A percentile compares a stretch with the other conserved stretches of the same genome.
Evolutionary conservation across 1,140 invertebrate genomes (phyloP).

Genomic region (Ostrea denselamellosa): DNA sequence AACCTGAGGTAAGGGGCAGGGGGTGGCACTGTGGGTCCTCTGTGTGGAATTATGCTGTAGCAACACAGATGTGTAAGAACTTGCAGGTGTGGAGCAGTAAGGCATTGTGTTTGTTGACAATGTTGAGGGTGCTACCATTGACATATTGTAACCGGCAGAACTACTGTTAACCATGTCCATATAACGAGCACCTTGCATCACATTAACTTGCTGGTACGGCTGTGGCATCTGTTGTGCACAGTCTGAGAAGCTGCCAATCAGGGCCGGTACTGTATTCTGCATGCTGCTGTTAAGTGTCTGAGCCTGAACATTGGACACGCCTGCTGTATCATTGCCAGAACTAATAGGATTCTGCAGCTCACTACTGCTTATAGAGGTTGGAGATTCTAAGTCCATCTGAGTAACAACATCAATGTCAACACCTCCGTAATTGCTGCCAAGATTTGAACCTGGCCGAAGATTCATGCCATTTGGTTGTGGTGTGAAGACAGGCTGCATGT

Average conservation of each 20-base stretch:
- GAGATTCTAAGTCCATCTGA: constrained; percentile 91
- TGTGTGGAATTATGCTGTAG: constrained; percentile 68
- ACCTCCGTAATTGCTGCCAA: constrained; percentile 81
- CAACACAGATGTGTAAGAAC: constrained; percentile 79
- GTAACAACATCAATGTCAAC: constrained; percentile 91
- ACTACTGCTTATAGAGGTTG: constrained; percentile 89
- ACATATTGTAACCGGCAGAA: constrained; percentile 74
- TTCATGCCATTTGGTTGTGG: constrained; percentile 62
- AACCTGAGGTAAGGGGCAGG: constrained; percentile 79
- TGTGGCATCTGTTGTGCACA: constrained; percentile 72
- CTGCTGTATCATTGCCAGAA: constrained; percentile 68
- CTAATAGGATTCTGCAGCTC: constrained; percentile 85
- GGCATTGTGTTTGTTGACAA: constrained; percentile 69
- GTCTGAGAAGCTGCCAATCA: constrained; percentile 74
- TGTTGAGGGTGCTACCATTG: constrained; percentile 71
- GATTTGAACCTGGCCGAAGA: constrained; percentile 53
- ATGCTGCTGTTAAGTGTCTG: constrained; percentile 65
- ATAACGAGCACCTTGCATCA: constrained; percentile 58
- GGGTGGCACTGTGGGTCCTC: constrained; percentile 75
- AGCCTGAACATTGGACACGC: constrained; percentile 32
- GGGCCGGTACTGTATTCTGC: constrained; percentile 63
- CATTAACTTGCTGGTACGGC: constrained; percentile 42
- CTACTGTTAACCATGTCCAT: constrained; percentile 71
- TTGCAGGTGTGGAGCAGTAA: constrained; percentile 64
- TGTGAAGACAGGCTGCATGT: constrained; percentile 64